Conservation (phyloP, 2,888 invertebrate species). For the Invenusta paracnida region DNA sequence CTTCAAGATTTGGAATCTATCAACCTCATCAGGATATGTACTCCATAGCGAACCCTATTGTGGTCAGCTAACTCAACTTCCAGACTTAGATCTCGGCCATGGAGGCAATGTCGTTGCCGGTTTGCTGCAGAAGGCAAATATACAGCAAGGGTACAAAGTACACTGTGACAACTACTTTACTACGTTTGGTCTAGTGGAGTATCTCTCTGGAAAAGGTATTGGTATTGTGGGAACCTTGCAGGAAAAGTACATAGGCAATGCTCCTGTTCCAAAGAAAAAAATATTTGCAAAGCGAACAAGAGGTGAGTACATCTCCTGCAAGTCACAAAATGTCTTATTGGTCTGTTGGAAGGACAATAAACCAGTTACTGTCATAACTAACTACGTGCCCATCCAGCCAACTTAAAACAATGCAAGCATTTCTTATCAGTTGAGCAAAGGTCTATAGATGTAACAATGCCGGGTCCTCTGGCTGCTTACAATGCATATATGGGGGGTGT, state of each 20-base stretch:
- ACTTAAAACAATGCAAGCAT: neutral
- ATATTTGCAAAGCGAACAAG: neutral
- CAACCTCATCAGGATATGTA: no score
- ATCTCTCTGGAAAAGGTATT: neutral
- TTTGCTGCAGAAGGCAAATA: neutral
- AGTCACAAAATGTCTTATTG: neutral
- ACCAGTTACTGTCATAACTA: neutral
- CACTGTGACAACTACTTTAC: neutral
- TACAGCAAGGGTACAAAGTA: neutral
- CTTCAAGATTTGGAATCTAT: neutral
- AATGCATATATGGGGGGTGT: slow-evolving; percentile 20
- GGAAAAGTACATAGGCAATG: neutral
- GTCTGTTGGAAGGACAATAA: neutral
- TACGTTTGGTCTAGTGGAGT: neutral
- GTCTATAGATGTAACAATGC: neutral
- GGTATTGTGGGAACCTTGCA: neutral
- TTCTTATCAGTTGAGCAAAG: neutral
- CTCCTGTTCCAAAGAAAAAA: neutral
- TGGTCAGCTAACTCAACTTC: neutral
- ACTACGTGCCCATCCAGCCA: neutral
- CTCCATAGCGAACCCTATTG: neutral
- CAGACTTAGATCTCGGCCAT: neutral
- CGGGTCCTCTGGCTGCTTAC: neutral
- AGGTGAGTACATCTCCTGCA: neutral
- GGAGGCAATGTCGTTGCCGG: neutral